These are phyloP conservation scores for Keiferia lycopersicella DNA, from an alignment of 2,888 invertebrate genomes.

Conservation along the genomic window DNA sequence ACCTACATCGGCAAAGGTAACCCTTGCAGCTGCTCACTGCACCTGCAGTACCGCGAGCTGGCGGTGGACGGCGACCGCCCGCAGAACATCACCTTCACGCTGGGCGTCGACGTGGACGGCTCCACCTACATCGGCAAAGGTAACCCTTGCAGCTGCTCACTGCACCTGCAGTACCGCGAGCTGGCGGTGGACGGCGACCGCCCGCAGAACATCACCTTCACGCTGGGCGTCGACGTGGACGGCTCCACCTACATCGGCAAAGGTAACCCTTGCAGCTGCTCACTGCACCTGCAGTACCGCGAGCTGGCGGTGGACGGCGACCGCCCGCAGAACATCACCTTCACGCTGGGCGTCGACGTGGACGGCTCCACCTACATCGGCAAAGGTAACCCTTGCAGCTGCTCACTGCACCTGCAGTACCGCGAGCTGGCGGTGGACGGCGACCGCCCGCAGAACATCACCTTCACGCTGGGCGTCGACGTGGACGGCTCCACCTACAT, in stretches of 20 bases:
- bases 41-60: constrained; percentile 68
- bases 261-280: no score
- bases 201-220: constrained; percentile 85
- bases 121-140: constrained; percentile 82
- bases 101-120: constrained; percentile 84
- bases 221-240: constrained; percentile 84
- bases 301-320: constrained; percentile 76
- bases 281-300: constrained; percentile 79
- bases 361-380: constrained; percentile 84
- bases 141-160: no score
- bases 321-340: constrained; percentile 84
- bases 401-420: constrained; percentile 80
- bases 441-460: constrained; percentile 83
- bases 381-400: no score
- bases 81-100: constrained; percentile 85
- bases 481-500: constrained; percentile 83
- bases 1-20: constrained; percentile 81
- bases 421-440: constrained; percentile 75
- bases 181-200: constrained; percentile 75
- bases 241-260: constrained; percentile 83
- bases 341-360: constrained; percentile 85
- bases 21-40: no score
- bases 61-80: constrained; percentile 80
- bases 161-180: constrained; percentile 75
- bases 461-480: constrained; percentile 85